Percentiles rank a stretch among this genome's conserved stretches.
These are phyloP conservation scores for Macaca nemestrina DNA, from an alignment of 2,113 vertebrate genomes.

Conservation along the genomic window DNA sequence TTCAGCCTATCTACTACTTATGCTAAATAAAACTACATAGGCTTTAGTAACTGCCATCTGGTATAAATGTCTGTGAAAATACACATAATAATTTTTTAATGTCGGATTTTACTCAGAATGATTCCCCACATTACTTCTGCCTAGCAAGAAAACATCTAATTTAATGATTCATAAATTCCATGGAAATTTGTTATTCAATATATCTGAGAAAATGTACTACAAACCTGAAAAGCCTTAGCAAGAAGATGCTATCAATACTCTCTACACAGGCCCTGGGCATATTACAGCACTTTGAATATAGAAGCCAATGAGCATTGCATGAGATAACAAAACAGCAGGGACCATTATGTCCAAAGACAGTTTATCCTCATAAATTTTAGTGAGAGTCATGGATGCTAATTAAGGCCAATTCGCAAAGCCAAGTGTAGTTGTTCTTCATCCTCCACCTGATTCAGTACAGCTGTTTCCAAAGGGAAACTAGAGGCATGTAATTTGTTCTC, in stretches of 20 bases:
- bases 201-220: background rate
- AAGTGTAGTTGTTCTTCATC: slow-evolving; percentile 23
- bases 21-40: background rate
- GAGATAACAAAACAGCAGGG: background rate
- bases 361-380: slow-evolving; percentile 17
- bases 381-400: slow-evolving; percentile 7
- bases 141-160: background rate
- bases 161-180: background rate
- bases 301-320: background rate
- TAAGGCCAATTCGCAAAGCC: slow-evolving; percentile 37
- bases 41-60: background rate
- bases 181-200: background rate
- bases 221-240: background rate
- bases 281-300: background rate
- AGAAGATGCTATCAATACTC: background rate
- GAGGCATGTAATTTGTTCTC: slow-evolving; percentile 53
- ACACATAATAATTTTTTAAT: background rate
- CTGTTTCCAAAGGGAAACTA: slow-evolving; percentile 28
- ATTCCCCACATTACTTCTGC: background rate
- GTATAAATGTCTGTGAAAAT: background rate
- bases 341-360: background rate
- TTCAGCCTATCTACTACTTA: background rate
- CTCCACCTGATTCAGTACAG: slow-evolving; percentile 38
- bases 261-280: background rate
- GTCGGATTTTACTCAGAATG: background rate